Percentiles rank a stretch among this genome's conserved stretches.
Evolutionary conservation across 2,113 vertebrate genomes (phyloP).

Genomic region (Delphinapterus leucas): DNA sequence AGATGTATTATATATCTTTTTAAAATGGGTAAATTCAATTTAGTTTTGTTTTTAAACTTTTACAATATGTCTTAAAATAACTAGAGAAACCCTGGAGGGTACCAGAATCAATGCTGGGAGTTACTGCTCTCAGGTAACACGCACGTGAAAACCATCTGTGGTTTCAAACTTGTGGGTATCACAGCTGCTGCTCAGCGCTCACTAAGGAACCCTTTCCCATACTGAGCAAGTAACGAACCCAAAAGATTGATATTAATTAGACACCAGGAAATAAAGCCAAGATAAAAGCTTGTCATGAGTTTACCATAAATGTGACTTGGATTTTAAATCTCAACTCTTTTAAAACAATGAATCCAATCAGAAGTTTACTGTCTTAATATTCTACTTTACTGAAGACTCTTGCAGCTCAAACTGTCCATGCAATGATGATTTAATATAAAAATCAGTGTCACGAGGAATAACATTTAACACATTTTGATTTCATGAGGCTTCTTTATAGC

Average conservation of each 20-base stretch:
- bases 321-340: background rate
- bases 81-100: background rate
- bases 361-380: background rate
- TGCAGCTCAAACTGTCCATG: background rate
- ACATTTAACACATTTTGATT: constrained; percentile 26
- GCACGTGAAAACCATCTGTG: background rate
- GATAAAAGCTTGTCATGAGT: background rate
- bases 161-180: background rate
- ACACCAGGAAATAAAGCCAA: background rate
- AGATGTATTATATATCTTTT: background rate
- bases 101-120: background rate
- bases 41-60: background rate
- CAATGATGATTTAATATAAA: background rate
- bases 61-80: background rate
- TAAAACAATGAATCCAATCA: background rate
- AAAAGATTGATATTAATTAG: background rate
- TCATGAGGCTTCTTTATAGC: background rate
- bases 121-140: background rate
- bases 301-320: background rate
- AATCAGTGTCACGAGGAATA: background rate
- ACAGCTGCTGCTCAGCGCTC: background rate
- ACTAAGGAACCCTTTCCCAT: background rate
- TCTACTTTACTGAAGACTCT: background rate
- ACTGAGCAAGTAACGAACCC: background rate
- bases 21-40: background rate